These are phyloP conservation scores for Acanthoscelides obtectus DNA, from an alignment of 2,888 invertebrate genomes.

Conservation along the genomic window DNA sequence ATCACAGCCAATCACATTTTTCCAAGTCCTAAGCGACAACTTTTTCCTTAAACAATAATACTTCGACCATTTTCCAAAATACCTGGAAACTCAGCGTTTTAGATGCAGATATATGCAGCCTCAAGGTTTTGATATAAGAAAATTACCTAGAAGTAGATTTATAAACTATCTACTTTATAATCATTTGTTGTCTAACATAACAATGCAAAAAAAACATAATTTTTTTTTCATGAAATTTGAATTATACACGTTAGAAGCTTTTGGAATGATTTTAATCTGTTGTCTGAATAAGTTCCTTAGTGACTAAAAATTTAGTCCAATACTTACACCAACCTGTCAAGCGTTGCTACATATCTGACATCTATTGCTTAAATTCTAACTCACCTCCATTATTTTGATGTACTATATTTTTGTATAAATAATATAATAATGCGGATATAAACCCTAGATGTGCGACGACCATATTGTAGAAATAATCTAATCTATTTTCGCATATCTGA, in stretches of 20 bases:
- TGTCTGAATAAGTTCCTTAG: background rate
- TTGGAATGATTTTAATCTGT: too few relatives aligned
- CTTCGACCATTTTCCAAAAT: constrained; percentile 1
- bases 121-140: too few relatives aligned
- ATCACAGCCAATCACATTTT: constrained; percentile 5
- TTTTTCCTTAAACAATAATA: background rate
- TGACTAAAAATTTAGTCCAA: background rate
- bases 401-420: background rate
- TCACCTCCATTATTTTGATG: background rate
- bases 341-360: background rate
- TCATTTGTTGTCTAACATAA: too few relatives aligned
- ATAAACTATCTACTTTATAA: too few relatives aligned
- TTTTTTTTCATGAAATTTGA: too few relatives aligned
- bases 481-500: background rate
- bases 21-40: background rate
- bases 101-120: background rate
- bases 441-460: background rate
- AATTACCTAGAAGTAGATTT: too few relatives aligned
- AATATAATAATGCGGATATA: background rate
- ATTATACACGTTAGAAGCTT: too few relatives aligned
- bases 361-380: background rate
- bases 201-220: too few relatives aligned
- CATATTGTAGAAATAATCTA: background rate
- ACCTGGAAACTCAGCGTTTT: background rate
- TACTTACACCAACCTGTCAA: background rate